Evolutionary conservation across 2,888 invertebrate species (phyloP).

Genomic region (Ariolimax columbianus): DNA sequence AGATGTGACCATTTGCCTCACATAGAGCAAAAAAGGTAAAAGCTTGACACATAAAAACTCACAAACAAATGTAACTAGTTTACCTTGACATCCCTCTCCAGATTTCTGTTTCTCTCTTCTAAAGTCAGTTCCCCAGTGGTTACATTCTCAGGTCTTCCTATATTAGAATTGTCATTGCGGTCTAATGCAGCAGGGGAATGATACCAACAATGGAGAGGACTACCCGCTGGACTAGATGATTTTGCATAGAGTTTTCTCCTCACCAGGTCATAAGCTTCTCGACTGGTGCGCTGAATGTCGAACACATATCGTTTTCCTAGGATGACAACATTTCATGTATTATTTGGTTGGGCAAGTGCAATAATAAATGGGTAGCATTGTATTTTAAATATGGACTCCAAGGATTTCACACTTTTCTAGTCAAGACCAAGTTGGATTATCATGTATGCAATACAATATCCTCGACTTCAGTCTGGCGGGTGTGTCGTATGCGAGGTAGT

Average conservation of each 20-base stretch:
- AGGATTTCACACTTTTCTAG: too few species aligned
- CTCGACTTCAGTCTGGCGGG: too few species aligned
- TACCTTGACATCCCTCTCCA: constrained; percentile 36
- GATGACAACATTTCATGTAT: background rate
- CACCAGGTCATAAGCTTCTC: constrained; percentile 93
- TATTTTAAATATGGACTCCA: too few species aligned
- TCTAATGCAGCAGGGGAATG: background rate
- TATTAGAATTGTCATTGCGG: constrained; percentile 4
- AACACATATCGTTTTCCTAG: constrained; percentile 92
- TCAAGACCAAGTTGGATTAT: too few species aligned
- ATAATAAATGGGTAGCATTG: too few species aligned
- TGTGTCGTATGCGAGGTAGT: too few species aligned
- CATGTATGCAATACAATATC: too few species aligned
- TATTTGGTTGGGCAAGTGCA: too few species aligned
- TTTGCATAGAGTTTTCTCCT: constrained; percentile 84
- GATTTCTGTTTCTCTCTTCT: constrained; percentile 25
- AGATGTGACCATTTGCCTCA: too few species aligned
- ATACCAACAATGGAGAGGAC: constrained; percentile 34
- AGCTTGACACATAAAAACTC: too few species aligned
- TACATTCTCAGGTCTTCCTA: background rate
- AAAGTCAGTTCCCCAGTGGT: background rate
- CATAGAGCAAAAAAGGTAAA: too few species aligned
- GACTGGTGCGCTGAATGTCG: constrained; percentile 91
- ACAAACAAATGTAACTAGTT: too few species aligned
- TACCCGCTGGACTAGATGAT: constrained; percentile 15